A percentile compares a stretch with the other conserved stretches of the same genome.
Evolutionary conservation across 2,797 vertebrate genomes (phyloP).

Genomic region (Sebastes diploproa): DNA sequence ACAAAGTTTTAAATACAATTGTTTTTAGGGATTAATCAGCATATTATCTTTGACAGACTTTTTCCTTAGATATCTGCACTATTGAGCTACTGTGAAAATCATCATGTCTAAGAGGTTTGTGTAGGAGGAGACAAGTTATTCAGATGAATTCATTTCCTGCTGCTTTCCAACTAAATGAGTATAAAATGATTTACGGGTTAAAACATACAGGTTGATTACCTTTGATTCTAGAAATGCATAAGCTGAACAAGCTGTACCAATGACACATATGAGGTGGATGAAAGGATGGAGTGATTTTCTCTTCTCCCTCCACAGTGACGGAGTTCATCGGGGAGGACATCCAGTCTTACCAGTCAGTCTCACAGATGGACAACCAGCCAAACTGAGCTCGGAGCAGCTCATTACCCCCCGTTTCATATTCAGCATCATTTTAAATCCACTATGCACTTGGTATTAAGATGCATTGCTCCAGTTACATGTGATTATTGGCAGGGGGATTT

Average conservation of each 20-base stretch:
- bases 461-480: conserved; percentile 50
- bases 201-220: not conserved
- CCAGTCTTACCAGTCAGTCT: conserved; percentile 82
- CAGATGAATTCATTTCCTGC: not conserved
- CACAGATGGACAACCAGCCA: conserved; percentile 83
- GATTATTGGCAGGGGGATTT: conserved; percentile 28
- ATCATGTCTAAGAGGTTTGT: not conserved
- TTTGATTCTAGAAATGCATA: not conserved
- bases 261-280: not conserved
- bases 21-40: not conserved
- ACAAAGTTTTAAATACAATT: not conserved
- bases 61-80: not conserved
- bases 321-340: conserved; percentile 94
- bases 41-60: not conserved
- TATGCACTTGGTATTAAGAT: conserved; percentile 57
- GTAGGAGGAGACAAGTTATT: not conserved
- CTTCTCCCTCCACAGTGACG: conserved; percentile 81
- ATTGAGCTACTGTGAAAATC: not conserved
- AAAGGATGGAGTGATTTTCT: not conserved
- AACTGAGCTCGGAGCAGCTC: conserved; percentile 64
- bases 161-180: not conserved
- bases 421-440: conserved; percentile 49
- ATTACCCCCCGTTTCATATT: conserved; percentile 30
- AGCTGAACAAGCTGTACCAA: not conserved
- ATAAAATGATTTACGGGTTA: not conserved